phyloP scores from a whole-genome alignment of 2,888 invertebrate genomes.

The Ceriagrion tenellum region DNA sequence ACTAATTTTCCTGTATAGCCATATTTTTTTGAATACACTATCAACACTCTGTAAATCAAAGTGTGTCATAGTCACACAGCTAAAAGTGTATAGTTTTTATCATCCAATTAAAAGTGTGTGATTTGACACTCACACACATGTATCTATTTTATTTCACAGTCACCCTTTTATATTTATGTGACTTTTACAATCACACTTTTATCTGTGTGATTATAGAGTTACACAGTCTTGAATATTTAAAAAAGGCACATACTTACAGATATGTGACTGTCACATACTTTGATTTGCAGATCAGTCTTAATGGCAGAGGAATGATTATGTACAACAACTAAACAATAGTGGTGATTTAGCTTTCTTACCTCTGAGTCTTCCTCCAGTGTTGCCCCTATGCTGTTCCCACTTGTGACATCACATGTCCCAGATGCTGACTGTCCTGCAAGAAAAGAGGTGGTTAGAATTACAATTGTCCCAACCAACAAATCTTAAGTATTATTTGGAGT shows the following conservation, averaged over 20 bases:
- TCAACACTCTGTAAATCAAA: not conserved
- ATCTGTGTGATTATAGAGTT: not conserved
- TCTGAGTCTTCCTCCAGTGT: not conserved
- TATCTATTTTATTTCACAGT: not conserved
- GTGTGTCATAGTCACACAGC: not conserved
- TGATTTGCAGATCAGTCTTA: not conserved
- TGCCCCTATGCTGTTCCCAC: not conserved
- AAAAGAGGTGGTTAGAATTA: not conserved
- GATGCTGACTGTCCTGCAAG: not conserved
- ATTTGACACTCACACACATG: not conserved
- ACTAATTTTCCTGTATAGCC: not conserved
- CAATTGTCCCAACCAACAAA: not conserved
- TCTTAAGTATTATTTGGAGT: not conserved
- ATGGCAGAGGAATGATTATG: not conserved
- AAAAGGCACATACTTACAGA: not conserved
- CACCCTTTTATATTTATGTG: not conserved
- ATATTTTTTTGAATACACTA: not conserved
- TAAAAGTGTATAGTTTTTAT: not conserved
- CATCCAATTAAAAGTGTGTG: not conserved
- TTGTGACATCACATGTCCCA: not conserved
- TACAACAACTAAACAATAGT: not conserved
- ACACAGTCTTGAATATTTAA: not conserved
- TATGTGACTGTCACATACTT: not conserved
- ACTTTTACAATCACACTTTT: not conserved
- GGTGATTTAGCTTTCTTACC: too few relatives aligned